These are phyloP conservation scores for Timandra comae DNA, from an alignment of 2,888 invertebrate species.

Conservation along the genomic window DNA sequence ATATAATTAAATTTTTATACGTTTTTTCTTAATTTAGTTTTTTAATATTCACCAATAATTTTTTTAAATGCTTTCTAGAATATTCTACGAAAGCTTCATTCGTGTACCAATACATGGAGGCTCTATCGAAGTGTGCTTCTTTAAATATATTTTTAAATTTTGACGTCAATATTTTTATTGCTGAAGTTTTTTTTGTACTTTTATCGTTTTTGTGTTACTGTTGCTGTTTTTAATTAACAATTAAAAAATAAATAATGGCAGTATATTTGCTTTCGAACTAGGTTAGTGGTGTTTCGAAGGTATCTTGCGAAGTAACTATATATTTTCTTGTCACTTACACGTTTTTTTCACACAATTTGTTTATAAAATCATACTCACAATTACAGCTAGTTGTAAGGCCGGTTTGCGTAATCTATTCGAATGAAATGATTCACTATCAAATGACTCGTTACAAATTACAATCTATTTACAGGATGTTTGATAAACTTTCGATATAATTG, in stretches of 20 bases:
- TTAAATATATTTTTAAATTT: slow-evolving; percentile 9
- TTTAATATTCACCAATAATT: slow-evolving; percentile 17
- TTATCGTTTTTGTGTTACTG: slow-evolving; percentile 35
- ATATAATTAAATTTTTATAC: slow-evolving; percentile 9
- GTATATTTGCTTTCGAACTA: slow-evolving; percentile 55
- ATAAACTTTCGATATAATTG: slow-evolving; percentile 51
- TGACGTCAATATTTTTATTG: slow-evolving; percentile 4
- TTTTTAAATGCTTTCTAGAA: slow-evolving; percentile 19
- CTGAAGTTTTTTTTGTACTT: slow-evolving; percentile 38
- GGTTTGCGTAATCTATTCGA: slow-evolving; percentile 69
- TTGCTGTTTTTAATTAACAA: slow-evolving; percentile 37
- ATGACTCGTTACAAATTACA: slow-evolving; percentile 41
- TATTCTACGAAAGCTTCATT: slow-evolving; percentile 22
- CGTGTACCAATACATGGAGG: slow-evolving; percentile 17
- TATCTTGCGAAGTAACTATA: slow-evolving; percentile 4
- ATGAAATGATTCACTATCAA: slow-evolving; percentile 47
- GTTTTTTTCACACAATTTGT: slow-evolving; percentile 20
- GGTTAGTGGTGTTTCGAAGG: slow-evolving; percentile 23
- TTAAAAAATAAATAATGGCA: slow-evolving; percentile 63
- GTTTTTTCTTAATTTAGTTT: slow-evolving; percentile 15
- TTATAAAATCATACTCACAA: slow-evolving; percentile 34
- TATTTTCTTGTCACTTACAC: slow-evolving; percentile 13
- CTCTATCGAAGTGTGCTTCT: slow-evolving; percentile 18
- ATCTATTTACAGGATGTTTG: slow-evolving; percentile 66
- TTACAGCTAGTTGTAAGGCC: slow-evolving; percentile 59